Base-by-base conservation (phyloP, 2,888 invertebrate species). In the Phragmatobia fuliginosa region DNA sequence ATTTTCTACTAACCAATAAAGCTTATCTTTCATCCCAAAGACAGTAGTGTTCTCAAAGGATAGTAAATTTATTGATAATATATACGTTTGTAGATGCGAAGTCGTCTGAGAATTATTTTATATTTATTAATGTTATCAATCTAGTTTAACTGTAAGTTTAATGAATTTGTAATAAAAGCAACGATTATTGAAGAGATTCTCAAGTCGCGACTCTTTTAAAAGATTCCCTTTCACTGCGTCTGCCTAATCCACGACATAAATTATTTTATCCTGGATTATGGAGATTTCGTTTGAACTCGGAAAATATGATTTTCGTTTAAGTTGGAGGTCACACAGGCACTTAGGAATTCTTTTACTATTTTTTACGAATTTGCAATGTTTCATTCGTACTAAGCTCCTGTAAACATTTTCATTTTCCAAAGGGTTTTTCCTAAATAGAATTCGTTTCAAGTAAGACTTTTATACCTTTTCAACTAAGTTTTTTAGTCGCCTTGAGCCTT, bases 191-290 rank as follows among this genome's bases (percentile, higher is more conserved):
- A 66, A 68, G 63, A 80, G 80, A 79, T 62, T 84, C 81, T 82
- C 79, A 82, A 80, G 74, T 78, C 78, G 76, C 73, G 80, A 77
- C 83, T 80, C 82, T 81, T 86, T 82, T 80, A 77, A 66, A 70
- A 81, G 81, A 87, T 83, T 85, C 80, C 64, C 82, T 83, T 85
- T 85, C 82, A 85, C 83, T 80, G 79, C 80, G 80, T 84, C 83
- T 81, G 79, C 79, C 84, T 87, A 87, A 87, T 86, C 83, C 81
- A 71, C 74, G 77, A 80, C 82, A 81, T 86, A 85, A 88, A 88
- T 88, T 85, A 86, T 87, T 87, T 86, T 74, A 61, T 56, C 41
- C 68, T 62, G 63, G 72, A 70, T 71, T 74, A 71, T 59, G 72
- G 70, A 56, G 65, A 72, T 75, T 78, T 71, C 70, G 75, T 83